These are phyloP conservation scores for Scomberomorus guttatus DNA, from an alignment of 2,797 vertebrate species.

Conservation along the genomic window DNA sequence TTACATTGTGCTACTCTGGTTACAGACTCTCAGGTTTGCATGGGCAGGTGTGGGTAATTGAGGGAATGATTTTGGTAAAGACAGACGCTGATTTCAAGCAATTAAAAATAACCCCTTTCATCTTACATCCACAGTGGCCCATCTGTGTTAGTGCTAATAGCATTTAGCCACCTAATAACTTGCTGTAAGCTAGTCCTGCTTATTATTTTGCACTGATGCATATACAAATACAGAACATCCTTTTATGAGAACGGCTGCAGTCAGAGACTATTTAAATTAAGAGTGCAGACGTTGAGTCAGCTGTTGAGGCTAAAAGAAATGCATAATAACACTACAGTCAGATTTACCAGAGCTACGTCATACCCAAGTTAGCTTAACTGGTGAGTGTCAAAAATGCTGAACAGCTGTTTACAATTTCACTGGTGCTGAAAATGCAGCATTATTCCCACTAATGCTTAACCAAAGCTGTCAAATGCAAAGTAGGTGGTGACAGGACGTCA, in stretches of 20 bases:
- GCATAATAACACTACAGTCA: neutral
- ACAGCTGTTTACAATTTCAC: slow-evolving; percentile 36
- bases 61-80: slow-evolving; percentile 20
- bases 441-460: slow-evolving; percentile 36
- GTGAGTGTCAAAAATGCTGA: slow-evolving; percentile 28
- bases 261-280: slow-evolving; percentile 17
- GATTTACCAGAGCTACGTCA: slow-evolving; percentile 34
- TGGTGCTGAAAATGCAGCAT: slow-evolving; percentile 33
- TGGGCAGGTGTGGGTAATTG: slow-evolving; percentile 51
- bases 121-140: slow-evolving; percentile 25
- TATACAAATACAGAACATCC: slow-evolving; percentile 13
- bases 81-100: slow-evolving; percentile 43
- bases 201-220: slow-evolving; percentile 45
- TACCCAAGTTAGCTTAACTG: slow-evolving; percentile 53
- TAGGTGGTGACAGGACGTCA: slow-evolving; percentile 26
- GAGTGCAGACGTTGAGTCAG: slow-evolving; percentile 43
- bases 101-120: slow-evolving; percentile 48
- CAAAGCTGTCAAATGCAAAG: slow-evolving; percentile 40
- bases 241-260: slow-evolving; percentile 28
- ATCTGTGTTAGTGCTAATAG: slow-evolving; percentile 38
- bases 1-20: slow-evolving; percentile 37
- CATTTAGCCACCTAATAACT: slow-evolving; percentile 45
- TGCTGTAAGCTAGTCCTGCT: slow-evolving; percentile 34
- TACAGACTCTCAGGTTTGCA: slow-evolving; percentile 31
- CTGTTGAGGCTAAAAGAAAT: slow-evolving; percentile 36